Percentiles rank a stretch among this genome's conserved stretches.
Evolutionary conservation across 2,113 vertebrate species (phyloP).

Genomic region (Dryoscopus gambensis): DNA sequence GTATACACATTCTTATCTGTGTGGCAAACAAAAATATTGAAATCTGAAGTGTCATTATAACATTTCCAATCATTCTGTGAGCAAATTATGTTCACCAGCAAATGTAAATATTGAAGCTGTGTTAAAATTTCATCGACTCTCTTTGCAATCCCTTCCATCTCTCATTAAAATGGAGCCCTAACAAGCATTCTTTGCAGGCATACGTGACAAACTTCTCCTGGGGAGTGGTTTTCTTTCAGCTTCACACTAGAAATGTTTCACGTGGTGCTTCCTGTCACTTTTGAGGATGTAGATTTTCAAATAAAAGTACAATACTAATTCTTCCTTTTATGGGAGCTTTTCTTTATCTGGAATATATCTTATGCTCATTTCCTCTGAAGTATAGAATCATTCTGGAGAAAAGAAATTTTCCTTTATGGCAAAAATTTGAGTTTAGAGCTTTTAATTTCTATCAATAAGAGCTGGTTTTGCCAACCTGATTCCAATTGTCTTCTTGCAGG

Average conservation of each 20-base stretch:
- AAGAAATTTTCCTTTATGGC: background rate
- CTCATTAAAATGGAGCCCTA: background rate
- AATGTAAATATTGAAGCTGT: slow-evolving; percentile 15
- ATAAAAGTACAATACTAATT: background rate
- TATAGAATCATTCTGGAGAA: background rate
- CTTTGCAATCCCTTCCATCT: background rate
- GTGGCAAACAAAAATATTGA: background rate
- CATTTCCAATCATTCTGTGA: background rate
- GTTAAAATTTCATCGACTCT: background rate
- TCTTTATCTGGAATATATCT: background rate
- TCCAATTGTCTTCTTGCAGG: background rate
- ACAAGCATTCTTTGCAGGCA: background rate
- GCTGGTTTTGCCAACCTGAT: background rate
- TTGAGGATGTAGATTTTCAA: background rate
- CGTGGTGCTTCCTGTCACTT: background rate
- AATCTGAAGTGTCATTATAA: background rate
- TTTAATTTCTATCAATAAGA: background rate
- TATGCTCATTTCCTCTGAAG: background rate
- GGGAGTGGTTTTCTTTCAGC: background rate
- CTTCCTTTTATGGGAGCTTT: background rate
- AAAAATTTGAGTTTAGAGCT: background rate
- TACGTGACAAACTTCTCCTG: background rate
- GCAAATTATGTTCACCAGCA: background rate
- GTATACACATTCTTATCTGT: background rate
- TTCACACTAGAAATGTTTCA: background rate